Conservation (phyloP, 2,113 vertebrate species). For the Procavia capensis region DNA sequence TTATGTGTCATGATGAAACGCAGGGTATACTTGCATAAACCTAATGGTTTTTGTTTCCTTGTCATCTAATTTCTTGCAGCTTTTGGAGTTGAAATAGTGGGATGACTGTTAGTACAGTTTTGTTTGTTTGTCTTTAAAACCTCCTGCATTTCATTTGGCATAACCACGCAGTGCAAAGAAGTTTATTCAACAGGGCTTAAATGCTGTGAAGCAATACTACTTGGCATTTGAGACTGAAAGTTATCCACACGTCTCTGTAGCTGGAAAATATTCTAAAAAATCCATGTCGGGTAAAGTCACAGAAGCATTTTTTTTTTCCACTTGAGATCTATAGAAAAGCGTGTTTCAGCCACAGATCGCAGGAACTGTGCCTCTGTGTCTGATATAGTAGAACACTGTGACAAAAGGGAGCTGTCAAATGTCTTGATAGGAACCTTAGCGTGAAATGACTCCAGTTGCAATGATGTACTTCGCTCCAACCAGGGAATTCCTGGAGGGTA, state of each 20-base stretch:
- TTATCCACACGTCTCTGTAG: background rate
- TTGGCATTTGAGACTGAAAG: background rate
- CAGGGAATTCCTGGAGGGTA: background rate
- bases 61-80: conserved; percentile 34
- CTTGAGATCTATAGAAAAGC: background rate
- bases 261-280: conserved; percentile 3
- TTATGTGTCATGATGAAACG: background rate
- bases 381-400: background rate
- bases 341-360: background rate
- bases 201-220: background rate
- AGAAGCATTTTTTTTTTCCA: background rate
- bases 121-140: background rate
- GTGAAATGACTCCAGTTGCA: background rate
- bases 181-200: background rate
- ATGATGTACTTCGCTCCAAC: background rate
- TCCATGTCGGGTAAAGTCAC: background rate
- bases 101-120: background rate
- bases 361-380: background rate
- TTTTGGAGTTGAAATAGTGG: conserved; percentile 27
- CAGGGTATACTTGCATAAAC: background rate
- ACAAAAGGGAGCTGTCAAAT: background rate
- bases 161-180: background rate
- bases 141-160: background rate
- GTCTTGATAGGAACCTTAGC: background rate
- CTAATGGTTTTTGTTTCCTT: background rate